Percentiles rank a stretch among this genome's conserved stretches.
These are phyloP conservation scores for Brachionus sp. DNA, from an alignment of 1,140 invertebrate species.

Conservation along the genomic window DNA sequence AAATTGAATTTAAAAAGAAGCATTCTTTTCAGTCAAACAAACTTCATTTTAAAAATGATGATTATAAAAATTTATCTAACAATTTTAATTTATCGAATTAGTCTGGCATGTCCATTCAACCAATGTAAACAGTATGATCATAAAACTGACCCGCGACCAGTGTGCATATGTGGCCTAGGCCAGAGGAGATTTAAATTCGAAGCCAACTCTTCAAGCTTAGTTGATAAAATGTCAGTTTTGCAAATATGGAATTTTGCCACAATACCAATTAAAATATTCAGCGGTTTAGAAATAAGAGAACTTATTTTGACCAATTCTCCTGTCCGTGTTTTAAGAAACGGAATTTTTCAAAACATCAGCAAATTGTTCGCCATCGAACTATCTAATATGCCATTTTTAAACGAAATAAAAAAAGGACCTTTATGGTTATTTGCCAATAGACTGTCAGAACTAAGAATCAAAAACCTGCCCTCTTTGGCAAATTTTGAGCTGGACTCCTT, in stretches of 20 bases:
- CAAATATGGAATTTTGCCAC: not conserved
- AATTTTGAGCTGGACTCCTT: not conserved
- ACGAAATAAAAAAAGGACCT: not conserved
- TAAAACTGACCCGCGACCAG: not conserved
- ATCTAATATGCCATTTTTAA: not conserved
- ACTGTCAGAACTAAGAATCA: not conserved
- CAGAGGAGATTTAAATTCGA: not conserved
- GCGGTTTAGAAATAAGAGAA: not conserved
- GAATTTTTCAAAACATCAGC: not conserved
- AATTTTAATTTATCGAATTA: not conserved
- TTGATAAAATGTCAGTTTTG: not conserved
- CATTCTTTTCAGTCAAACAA: not conserved
- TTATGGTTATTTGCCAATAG: not conserved
- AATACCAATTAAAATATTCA: not conserved
- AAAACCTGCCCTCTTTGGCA: not conserved
- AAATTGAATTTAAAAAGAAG: not conserved
- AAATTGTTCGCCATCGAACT: not conserved
- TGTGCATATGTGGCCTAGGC: not conserved
- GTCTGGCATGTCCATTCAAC: not conserved
- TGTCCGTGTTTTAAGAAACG: not conserved
- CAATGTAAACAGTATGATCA: not conserved
- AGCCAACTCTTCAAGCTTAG: not conserved
- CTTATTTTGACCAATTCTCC: conserved; percentile 5
- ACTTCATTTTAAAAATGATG: not conserved
- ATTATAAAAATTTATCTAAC: not conserved